A percentile compares a stretch with the other conserved stretches of the same genome.
phyloP scores from a whole-genome alignment of 1,140 invertebrate genomes.

The Papilio aristodemus region DNA sequence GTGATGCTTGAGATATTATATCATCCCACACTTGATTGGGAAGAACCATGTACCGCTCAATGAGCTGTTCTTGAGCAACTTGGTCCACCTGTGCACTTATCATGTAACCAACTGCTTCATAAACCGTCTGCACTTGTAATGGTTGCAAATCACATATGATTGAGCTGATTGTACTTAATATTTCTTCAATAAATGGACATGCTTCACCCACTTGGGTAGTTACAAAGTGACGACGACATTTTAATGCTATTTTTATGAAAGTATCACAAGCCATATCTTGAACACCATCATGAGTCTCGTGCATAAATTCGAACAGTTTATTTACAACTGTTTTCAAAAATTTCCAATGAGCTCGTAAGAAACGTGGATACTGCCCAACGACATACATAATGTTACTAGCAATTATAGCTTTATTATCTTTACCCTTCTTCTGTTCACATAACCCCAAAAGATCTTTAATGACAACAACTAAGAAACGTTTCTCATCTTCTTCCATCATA shows the following conservation, averaged over 20 bases:
- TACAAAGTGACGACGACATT: conserved; percentile 99
- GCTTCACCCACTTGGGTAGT: conserved; percentile 97
- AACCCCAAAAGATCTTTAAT: conserved; percentile 99
- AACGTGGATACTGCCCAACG: conserved; percentile 99
- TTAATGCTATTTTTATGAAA: conserved; percentile 99
- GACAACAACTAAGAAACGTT: conserved; percentile 98
- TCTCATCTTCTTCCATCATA: conserved; percentile 99
- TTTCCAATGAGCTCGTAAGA: conserved; percentile 99
- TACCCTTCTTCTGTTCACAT: conserved; percentile 99
- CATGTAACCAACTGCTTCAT: conserved; percentile 99
- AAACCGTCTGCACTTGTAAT: conserved; percentile 99
- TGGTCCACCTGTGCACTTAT: conserved; percentile 97
- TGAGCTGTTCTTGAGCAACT: conserved; percentile 93
- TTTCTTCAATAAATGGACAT: conserved; percentile 99
- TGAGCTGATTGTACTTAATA: conserved; percentile 95
- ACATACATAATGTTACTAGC: conserved; percentile 99
- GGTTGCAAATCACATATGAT: conserved; percentile 99
- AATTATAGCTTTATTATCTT: conserved; percentile 99
- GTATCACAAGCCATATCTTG: conserved; percentile 99
- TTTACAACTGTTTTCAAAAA: conserved; percentile 99
- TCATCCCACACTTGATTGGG: conserved; percentile 99
- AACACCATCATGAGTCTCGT: conserved; percentile 99
- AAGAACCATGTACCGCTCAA: conserved; percentile 98
- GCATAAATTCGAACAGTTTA: conserved; percentile 99
- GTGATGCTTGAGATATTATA: conserved; percentile 97